These are phyloP conservation scores for Trididemnum clinides DNA, from an alignment of 23 tunicate genomes.

Conservation along the genomic window DNA sequence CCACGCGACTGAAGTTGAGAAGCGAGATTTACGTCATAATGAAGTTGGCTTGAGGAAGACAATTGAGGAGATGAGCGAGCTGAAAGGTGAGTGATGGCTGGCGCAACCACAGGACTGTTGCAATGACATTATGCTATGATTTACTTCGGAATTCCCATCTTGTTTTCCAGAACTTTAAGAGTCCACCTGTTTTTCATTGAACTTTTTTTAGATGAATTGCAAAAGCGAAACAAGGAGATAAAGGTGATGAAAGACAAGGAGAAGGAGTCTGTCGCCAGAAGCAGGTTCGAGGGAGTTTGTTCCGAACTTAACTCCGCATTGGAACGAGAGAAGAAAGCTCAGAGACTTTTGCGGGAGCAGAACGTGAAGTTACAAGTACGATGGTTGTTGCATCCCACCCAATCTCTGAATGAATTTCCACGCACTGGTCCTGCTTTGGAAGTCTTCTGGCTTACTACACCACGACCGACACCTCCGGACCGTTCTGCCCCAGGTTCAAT, in stretches of 20 bases:
- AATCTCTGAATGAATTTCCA: too few species aligned
- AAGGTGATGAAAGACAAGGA: slow-evolving; percentile 53
- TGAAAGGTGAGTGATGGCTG: slow-evolving; percentile 57
- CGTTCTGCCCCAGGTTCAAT: too few species aligned
- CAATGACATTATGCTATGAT: too few species aligned
- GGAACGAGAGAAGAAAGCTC: slow-evolving; percentile 79
- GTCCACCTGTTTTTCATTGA: too few species aligned
- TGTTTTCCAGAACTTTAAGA: too few species aligned
- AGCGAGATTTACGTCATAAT: slow-evolving; percentile 61
- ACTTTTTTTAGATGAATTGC: slow-evolving; percentile 43
- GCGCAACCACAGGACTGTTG: too few species aligned
- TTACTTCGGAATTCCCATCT: too few species aligned
- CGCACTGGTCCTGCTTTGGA: too few species aligned
- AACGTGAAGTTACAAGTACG: slow-evolving; percentile 59
- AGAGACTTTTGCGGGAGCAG: slow-evolving; percentile 80
- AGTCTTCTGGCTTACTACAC: too few species aligned
- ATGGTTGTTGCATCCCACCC: too few species aligned
- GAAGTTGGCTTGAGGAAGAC: slow-evolving; percentile 46
- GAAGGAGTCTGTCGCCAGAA: slow-evolving; percentile 45
- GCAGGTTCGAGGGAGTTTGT: slow-evolving; percentile 75
- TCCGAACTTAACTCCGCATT: slow-evolving; percentile 73
- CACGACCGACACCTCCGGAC: too few species aligned
- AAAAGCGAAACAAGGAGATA: slow-evolving; percentile 43
- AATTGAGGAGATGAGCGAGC: slow-evolving; percentile 37
- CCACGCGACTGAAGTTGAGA: slow-evolving; percentile 88